Percentiles rank a stretch among this genome's conserved stretches.
Conservation (phyloP, 1,140 invertebrate species). For the Drosophila pseudoananassae region DNA sequence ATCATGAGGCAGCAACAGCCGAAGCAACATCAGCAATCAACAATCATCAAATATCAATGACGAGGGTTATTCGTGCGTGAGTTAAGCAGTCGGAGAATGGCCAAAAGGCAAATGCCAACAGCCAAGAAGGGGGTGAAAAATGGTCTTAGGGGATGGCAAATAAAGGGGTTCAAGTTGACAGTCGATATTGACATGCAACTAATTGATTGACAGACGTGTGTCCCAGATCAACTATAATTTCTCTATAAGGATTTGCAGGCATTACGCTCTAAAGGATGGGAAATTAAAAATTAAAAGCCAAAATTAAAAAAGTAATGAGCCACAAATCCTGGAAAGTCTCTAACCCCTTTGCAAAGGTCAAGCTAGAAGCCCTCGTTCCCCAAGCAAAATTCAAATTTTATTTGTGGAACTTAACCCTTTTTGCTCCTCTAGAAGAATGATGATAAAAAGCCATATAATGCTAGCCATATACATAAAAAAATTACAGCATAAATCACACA, state of each 20-base stretch:
- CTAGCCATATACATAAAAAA: constrained; percentile 67
- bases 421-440: constrained; percentile 39
- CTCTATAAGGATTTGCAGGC: constrained; percentile 3
- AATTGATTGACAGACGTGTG: constrained; percentile 38
- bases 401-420: constrained; percentile 1
- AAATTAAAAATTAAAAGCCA: neutral
- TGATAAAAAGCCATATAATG: constrained; percentile 63
- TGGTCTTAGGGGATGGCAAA: neutral
- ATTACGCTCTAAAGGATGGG: constrained; percentile 1
- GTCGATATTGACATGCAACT: constrained; percentile 9
- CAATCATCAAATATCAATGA: constrained; percentile 44
- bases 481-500: constrained; percentile 80
- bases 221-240: constrained; percentile 1
- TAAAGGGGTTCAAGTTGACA: constrained; percentile 16
- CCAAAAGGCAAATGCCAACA: constrained; percentile 41
- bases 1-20: constrained; percentile 14
- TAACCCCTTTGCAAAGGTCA: constrained; percentile 5
- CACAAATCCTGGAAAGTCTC: constrained; percentile 3
- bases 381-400: constrained; percentile 23
- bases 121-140: constrained; percentile 28
- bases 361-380: constrained; percentile 1
- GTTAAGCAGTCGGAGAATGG: constrained; percentile 14
- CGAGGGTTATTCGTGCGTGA: constrained; percentile 56
- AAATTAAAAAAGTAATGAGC: constrained; percentile 18
- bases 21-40: constrained; percentile 9